Percentiles rank a stretch among this genome's conserved stretches.
These are phyloP conservation scores for Calyptommatus sinebrachiatus DNA, from an alignment of 2,113 vertebrate species.

Conservation along the genomic window DNA sequence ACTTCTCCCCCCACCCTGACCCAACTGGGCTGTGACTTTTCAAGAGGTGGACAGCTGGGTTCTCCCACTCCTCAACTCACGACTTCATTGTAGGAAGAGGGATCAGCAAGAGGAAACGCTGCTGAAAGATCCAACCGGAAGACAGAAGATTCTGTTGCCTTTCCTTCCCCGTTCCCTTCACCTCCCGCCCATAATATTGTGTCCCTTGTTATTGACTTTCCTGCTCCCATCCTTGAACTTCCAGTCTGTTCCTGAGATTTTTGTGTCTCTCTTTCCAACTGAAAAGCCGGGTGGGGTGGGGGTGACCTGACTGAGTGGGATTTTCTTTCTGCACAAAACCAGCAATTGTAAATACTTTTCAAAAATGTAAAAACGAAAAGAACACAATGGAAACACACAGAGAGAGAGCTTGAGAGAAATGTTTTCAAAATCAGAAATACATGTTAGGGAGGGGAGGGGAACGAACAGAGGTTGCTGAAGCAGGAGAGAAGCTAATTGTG, in stretches of 20 bases:
- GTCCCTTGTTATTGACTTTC: not conserved
- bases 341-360: constrained; percentile 95
- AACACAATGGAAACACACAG: constrained; percentile 58
- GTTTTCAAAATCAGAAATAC: constrained; percentile 47
- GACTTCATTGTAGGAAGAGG: not conserved
- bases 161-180: not conserved
- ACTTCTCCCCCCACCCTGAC: not conserved
- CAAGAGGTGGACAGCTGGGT: not conserved
- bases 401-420: no score
- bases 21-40: not conserved
- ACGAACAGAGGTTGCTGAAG: constrained; percentile 60
- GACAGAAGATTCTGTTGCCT: not conserved
- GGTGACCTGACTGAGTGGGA: constrained; percentile 23
- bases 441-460: constrained; percentile 54
- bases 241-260: constrained; percentile 30
- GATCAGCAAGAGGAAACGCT: not conserved
- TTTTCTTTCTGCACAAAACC: constrained; percentile 83
- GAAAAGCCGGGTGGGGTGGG: constrained; percentile 68
- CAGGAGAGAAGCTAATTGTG: constrained; percentile 65
- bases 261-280: constrained; percentile 59
- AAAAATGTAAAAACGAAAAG: constrained; percentile 68
- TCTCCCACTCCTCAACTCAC: not conserved
- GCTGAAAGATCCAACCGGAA: not conserved
- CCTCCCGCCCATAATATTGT: not conserved
- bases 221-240: constrained; percentile 6